phyloP scores from a whole-genome alignment of 2,888 invertebrate genomes.

The Bombylius major region DNA sequence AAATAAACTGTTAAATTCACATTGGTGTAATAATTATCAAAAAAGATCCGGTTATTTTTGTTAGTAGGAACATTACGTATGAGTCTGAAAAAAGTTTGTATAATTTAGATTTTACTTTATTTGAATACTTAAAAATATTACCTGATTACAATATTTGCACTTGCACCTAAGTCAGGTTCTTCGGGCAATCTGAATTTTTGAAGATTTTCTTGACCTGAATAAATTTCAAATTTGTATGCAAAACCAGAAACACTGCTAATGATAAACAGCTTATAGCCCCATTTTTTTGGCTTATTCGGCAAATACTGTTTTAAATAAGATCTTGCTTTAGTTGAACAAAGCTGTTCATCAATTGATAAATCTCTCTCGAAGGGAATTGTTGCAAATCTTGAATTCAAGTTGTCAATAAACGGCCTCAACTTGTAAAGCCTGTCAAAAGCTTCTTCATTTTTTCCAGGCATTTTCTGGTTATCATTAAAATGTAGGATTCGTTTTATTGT shows the following conservation, averaged over 20 bases:
- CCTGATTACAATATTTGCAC: slow-evolving; percentile 8
- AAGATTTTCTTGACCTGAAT: slow-evolving; percentile 11
- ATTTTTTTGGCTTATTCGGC: slow-evolving; percentile 18
- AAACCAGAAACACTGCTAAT: slow-evolving; percentile 17
- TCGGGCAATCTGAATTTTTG: slow-evolving; percentile 9
- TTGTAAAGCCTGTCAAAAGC: not conserved
- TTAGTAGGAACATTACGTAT: slow-evolving; percentile 3
- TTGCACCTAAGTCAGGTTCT: slow-evolving; percentile 7
- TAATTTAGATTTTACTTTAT: no score
- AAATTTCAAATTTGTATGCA: slow-evolving; percentile 14
- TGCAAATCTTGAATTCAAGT: not conserved
- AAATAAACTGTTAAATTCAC: slow-evolving; percentile 7
- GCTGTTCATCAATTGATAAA: slow-evolving; percentile 13
- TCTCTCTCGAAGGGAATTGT: slow-evolving; percentile 11
- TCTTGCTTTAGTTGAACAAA: slow-evolving; percentile 1
- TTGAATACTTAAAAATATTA: no score
- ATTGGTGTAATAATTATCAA: slow-evolving; percentile 10
- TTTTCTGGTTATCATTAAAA: not conserved
- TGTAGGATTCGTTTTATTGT: not conserved
- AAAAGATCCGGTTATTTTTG: slow-evolving; percentile 10
- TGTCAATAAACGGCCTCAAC: not conserved
- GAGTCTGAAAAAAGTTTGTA: slow-evolving; percentile 3
- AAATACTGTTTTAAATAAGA: slow-evolving; percentile 17
- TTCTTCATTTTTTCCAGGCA: not conserved
- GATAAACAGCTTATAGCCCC: slow-evolving; percentile 18